Conservation (phyloP, 2,113 vertebrate species). For the Paraplagusia blochii region DNA sequence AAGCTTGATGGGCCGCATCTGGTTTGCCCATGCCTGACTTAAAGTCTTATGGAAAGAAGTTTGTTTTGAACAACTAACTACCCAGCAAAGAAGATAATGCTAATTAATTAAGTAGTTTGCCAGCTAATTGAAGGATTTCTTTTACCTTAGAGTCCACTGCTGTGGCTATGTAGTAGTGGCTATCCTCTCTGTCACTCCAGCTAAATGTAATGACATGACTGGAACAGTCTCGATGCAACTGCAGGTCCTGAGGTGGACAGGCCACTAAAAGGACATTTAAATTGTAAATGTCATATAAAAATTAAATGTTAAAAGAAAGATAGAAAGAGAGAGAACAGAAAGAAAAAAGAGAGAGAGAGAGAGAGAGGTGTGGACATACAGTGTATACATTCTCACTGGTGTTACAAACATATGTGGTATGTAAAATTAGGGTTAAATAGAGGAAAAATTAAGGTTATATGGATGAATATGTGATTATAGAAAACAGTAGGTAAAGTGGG, state of each 20-base stretch:
- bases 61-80: too few species aligned
- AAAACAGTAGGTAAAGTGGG: constrained; percentile 4
- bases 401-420: not conserved
- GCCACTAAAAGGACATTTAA: constrained; percentile 54
- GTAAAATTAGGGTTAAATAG: too few species aligned
- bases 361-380: not conserved
- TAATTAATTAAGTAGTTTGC: too few species aligned
- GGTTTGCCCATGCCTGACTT: too few species aligned
- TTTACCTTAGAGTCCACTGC: constrained; percentile 60
- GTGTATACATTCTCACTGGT: too few species aligned
- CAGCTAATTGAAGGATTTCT: not conserved
- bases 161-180: constrained; percentile 58
- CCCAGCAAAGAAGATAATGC: too few species aligned
- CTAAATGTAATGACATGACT: constrained; percentile 71
- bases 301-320: not conserved
- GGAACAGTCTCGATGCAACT: constrained; percentile 63
- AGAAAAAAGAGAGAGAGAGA: not conserved
- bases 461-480: not conserved
- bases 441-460: too few species aligned
- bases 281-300: not conserved
- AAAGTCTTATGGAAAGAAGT: too few species aligned
- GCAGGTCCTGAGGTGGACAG: constrained; percentile 66
- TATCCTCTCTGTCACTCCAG: constrained; percentile 61
- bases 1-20: too few species aligned
- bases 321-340: constrained; percentile 1